phyloP scores from a whole-genome alignment of 2,113 vertebrate genomes.

The Atrichornis clamosus region DNA sequence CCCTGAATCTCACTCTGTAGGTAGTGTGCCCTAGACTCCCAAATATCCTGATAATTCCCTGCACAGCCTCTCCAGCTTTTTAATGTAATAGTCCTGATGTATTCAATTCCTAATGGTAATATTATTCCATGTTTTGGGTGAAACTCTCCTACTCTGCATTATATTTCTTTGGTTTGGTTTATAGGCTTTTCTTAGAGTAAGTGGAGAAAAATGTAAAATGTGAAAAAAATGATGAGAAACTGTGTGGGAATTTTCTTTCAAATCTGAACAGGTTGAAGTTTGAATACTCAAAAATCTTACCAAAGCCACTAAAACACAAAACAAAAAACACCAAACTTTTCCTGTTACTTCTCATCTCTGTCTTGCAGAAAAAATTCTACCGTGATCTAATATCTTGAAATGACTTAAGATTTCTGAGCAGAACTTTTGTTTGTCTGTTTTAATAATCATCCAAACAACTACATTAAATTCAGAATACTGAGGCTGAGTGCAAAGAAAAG shows the following conservation, averaged over 20 bases:
- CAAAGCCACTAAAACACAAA: background rate
- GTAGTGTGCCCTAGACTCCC: background rate
- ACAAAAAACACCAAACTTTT: accelerated
- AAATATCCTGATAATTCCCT: background rate
- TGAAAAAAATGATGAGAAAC: background rate
- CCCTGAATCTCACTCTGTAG: background rate
- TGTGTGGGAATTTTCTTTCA: background rate
- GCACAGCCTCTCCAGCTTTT: background rate
- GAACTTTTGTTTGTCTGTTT: background rate
- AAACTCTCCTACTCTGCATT: background rate
- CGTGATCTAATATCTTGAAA: background rate
- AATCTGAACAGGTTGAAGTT: background rate
- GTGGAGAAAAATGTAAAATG: background rate
- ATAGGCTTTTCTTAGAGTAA: background rate
- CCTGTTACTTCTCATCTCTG: background rate
- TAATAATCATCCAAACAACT: background rate
- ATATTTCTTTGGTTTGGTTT: background rate
- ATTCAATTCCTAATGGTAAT: background rate
- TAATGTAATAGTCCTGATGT: background rate
- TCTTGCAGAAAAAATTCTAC: background rate
- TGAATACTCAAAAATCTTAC: background rate
- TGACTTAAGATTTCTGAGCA: background rate
- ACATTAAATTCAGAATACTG: background rate
- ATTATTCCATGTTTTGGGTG: background rate
- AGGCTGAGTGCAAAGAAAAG: background rate